phyloP scores from a whole-genome alignment of 2,113 vertebrate genomes.

The Indri indri region DNA sequence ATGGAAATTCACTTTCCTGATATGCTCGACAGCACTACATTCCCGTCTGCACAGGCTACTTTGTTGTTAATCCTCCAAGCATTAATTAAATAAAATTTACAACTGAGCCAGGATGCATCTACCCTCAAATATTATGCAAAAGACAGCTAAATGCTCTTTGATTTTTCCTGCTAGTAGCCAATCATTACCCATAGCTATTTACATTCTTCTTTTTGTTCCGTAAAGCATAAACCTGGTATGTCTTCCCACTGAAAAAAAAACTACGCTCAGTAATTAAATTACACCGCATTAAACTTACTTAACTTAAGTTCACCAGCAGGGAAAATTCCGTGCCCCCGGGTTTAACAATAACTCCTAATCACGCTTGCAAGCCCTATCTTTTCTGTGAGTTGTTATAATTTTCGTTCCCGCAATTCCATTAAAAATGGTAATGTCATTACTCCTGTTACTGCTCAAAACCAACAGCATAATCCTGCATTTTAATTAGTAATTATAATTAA shows the following conservation, averaged over 20 bases:
- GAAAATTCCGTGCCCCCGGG: constrained; percentile 81
- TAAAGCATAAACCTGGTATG: constrained; percentile 80
- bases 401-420: constrained; percentile 86
- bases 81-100: constrained; percentile 81
- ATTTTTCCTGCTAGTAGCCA: constrained; percentile 56
- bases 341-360: constrained; percentile 85
- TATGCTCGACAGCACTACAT: constrained; percentile 29
- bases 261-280: constrained; percentile 88
- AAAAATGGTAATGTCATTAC: constrained; percentile 88
- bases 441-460: constrained; percentile 87
- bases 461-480: constrained; percentile 90
- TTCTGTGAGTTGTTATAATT: constrained; percentile 81
- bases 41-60: constrained; percentile 46
- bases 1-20: constrained; percentile 60
- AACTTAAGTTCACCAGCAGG: constrained; percentile 86
- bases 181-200: constrained; percentile 71
- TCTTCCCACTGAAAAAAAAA: constrained; percentile 82
- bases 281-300: constrained; percentile 87
- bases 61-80: constrained; percentile 77
- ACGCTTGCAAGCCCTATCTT: constrained; percentile 76
- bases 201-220: constrained; percentile 76
- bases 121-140: constrained; percentile 72
- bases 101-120: constrained; percentile 42
- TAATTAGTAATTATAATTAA: constrained; percentile 92
- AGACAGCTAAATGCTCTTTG: constrained; percentile 64